A percentile compares a stretch with the other conserved stretches of the same genome.
Conservation (phyloP, 2,888 invertebrate genomes). For the Trichopria drosophilae region DNA sequence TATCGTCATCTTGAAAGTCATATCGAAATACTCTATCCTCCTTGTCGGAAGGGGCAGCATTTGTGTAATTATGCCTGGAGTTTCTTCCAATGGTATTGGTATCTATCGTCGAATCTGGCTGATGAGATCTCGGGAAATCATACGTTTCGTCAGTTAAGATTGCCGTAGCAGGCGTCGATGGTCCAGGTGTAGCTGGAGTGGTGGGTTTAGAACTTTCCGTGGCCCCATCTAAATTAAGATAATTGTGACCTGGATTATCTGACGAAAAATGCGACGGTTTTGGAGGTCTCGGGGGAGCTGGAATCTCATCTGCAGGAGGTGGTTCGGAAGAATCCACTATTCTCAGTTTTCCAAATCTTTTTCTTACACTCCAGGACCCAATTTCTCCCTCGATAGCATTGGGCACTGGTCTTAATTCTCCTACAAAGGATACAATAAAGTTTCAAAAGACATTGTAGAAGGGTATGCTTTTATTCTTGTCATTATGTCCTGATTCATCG, state of each 20-base stretch:
- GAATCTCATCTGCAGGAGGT: slow-evolving; percentile 54
- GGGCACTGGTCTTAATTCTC: slow-evolving; percentile 62
- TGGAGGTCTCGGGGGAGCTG: slow-evolving; percentile 74
- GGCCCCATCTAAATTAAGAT: slow-evolving; percentile 59
- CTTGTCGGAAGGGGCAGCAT: slow-evolving; percentile 63
- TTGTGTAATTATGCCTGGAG: slow-evolving; percentile 64
- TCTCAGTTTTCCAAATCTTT: slow-evolving; percentile 64
- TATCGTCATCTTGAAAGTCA: slow-evolving; percentile 59
- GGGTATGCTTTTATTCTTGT: no score
- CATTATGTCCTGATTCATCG: no score
- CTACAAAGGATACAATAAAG: no score
- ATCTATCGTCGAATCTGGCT: slow-evolving; percentile 52
- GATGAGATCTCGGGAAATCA: slow-evolving; percentile 73
- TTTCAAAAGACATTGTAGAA: no score
- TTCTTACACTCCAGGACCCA: slow-evolving; percentile 62
- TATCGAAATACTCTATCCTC: slow-evolving; percentile 65
- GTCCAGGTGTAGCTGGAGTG: slow-evolving; percentile 52
- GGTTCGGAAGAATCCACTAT: slow-evolving; percentile 48
- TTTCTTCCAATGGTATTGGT: slow-evolving; percentile 45
- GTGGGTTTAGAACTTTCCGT: slow-evolving; percentile 55
- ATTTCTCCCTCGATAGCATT: slow-evolving; percentile 64
- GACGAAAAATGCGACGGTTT: slow-evolving; percentile 67
- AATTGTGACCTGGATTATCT: slow-evolving; percentile 59
- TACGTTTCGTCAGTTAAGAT: slow-evolving; percentile 64
- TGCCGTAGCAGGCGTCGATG: slow-evolving; percentile 48